Percentiles rank a stretch among this genome's conserved stretches.
Evolutionary conservation across 1,140 invertebrate species (phyloP).

Genomic region (Eupristina koningsbergeri): DNA sequence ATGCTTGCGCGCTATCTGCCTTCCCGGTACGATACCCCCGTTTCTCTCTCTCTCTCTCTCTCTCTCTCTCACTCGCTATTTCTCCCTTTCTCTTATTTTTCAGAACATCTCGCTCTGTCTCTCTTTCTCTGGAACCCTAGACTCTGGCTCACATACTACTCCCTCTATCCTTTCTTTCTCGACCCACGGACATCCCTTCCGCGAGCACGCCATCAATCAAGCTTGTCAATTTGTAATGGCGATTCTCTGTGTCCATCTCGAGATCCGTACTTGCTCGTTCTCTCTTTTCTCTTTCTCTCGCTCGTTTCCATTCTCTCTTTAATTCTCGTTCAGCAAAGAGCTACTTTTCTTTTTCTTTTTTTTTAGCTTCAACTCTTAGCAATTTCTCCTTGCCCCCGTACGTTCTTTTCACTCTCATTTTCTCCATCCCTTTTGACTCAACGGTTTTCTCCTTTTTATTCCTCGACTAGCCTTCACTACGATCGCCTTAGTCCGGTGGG

Average conservation of each 20-base stretch:
- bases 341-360: slow-evolving; percentile 18
- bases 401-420: slow-evolving; percentile 51
- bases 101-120: background rate
- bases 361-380: slow-evolving; percentile 33
- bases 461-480: slow-evolving; percentile 13
- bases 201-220: slow-evolving; percentile 72
- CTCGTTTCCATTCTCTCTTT: slow-evolving; percentile 44
- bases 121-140: too few relatives aligned
- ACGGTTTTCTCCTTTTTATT: slow-evolving; percentile 48
- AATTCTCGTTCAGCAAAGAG: background rate
- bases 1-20: slow-evolving; percentile 57
- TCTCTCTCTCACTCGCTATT: slow-evolving; percentile 12
- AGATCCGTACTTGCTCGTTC: background rate
- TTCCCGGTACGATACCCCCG: slow-evolving; percentile 48
- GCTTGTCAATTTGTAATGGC: slow-evolving; percentile 76
- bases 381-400: slow-evolving; percentile 26
- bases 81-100: slow-evolving; percentile 10
- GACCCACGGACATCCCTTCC: slow-evolving; percentile 59
- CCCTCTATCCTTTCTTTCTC: slow-evolving; percentile 57
- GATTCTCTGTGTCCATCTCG: slow-evolving; percentile 73
- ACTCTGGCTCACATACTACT: slow-evolving; percentile 18
- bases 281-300: slow-evolving; percentile 34
- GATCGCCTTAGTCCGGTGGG: slow-evolving; percentile 52
- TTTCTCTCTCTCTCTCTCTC: slow-evolving; percentile 38
- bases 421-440: slow-evolving; percentile 36